Evolutionary conservation across 2,888 invertebrate genomes (phyloP), one percentile per base, ranked within the genome.

Genomic region (Philaethria dido): DNA sequence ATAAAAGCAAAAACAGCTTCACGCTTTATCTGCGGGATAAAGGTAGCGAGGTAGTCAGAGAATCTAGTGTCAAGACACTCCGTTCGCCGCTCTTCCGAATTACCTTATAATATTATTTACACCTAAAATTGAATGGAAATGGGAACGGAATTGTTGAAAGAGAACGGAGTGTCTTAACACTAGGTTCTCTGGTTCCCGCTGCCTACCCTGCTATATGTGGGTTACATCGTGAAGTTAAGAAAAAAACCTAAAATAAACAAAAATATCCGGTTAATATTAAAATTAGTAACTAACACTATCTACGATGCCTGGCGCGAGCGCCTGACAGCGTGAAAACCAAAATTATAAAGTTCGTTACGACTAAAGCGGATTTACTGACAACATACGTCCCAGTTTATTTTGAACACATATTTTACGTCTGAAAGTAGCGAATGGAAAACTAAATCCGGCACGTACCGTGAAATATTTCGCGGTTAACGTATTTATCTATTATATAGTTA

Each of bases 321-420:
- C 42, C 42, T 42, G 57, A 42, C 42, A 45, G 44, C 36, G 45
- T 69, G 70, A 68, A 64, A 65, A 44, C 42, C 59, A 45, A 64
- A 64, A 64, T 54, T 52, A 52, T 54, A 54, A 60, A 64, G 45
- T 67, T 33, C n/a, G 47, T 11, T 68, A 36, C 39, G 25, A 60
- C 59, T 59, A 64, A 68, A 68, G 68, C 59, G 60, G 68, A 64
- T 68, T 68, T 68, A 60, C 68, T 60, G 50, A 60, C 50, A 68
- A 59, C 68, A 59, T 59, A 68, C 52, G 68, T n/a, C 47, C 60
- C 52, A 68, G 59, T 68, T 67, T 63, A 67, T 67, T 67, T 62
- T 44, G 33, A 48, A 57, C 57, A 33, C 39, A 65, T 61, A 65
- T 65, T 62, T 69, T 59, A 69, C 25, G 36, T 62, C 20, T 42